Evolutionary conservation across 2,113 vertebrate species (phyloP), one percentile per base, ranked within the genome.

Genomic region (Petromus typicus): DNA sequence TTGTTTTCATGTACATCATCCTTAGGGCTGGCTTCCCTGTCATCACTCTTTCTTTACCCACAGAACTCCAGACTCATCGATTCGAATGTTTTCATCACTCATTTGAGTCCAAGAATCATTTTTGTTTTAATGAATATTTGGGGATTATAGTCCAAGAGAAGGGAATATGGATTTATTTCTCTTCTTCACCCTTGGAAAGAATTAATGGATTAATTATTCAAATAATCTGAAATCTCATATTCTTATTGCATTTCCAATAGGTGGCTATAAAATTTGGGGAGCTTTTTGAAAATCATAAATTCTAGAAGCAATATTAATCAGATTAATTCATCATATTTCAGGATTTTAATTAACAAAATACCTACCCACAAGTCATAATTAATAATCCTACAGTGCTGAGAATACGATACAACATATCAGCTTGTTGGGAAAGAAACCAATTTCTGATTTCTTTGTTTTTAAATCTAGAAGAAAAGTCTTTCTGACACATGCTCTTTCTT

Each of bases 321-420:
- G 89, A 40, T 89, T 92, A 94, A 54, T 34, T 66, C 37, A 40
- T 86, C 57, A 64, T 12, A 94, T 66, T 67, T 96, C 40, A 91
- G 67, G 6, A 81, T 89, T 96, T 91, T 95, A 95, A 89, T 69
- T 14, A 59, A 91, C 23, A 93, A 61, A 95, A 89, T 40, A 5
- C 27, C 51, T 79, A 71, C 45, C 40, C 16, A 89, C 61, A 54
- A 89, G 64, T 69, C 54, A 78, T 71, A 93, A 96, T 64, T 79
- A 96, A 92, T 88, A 93, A 93, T 85, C 37, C 6, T 69, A 73
- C 17, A 56, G 61, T 79, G 59, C 43, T 95, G 51, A 91, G 81
- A 94, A 56, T 59, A 75, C 88, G 57, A 95, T 25, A 69, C 32
- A 87, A 57, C 23, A 93, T 0, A 27, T 61, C 30, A 71, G n/a